phyloP scores from a whole-genome alignment of 1,140 invertebrate genomes.

The Meloidogyne chitwoodi region DNA sequence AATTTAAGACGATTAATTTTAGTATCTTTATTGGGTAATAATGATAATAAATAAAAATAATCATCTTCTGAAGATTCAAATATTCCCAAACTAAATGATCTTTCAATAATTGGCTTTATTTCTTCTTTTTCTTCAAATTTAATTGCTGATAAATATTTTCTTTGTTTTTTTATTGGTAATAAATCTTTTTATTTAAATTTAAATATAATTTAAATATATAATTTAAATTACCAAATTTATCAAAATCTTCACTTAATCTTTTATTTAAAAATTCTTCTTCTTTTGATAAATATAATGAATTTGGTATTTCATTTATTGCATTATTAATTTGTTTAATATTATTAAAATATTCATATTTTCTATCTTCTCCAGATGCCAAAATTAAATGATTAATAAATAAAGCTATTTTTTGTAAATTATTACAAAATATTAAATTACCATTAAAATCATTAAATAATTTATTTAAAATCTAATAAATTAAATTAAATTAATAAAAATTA shows the following conservation, averaged over 20 bases:
- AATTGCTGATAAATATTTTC: not conserved
- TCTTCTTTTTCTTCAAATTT: not conserved
- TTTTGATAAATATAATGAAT: not conserved
- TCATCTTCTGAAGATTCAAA: not conserved
- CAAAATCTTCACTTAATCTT: not conserved
- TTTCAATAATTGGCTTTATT: not conserved
- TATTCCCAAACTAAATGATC: not conserved
- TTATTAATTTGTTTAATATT: not conserved
- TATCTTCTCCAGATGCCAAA: not conserved
- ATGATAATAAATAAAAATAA: not conserved
- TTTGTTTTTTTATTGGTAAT: not conserved
- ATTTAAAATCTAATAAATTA: not conserved
- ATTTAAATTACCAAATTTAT: not conserved
- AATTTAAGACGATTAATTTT: not conserved
- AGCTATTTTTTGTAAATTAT: not conserved
- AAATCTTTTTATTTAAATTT: no score
- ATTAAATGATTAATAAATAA: not conserved
- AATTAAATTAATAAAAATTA: not conserved
- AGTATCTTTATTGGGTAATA: slow-evolving; percentile 11
- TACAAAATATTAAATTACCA: not conserved
- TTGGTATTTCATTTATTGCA: not conserved
- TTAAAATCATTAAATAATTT: slow-evolving; percentile 1
- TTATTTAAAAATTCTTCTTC: not conserved
- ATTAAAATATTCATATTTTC: not conserved
- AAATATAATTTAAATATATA: not conserved